Conservation (phyloP, 2,113 vertebrate species). For the Halcyon senegalensis region DNA sequence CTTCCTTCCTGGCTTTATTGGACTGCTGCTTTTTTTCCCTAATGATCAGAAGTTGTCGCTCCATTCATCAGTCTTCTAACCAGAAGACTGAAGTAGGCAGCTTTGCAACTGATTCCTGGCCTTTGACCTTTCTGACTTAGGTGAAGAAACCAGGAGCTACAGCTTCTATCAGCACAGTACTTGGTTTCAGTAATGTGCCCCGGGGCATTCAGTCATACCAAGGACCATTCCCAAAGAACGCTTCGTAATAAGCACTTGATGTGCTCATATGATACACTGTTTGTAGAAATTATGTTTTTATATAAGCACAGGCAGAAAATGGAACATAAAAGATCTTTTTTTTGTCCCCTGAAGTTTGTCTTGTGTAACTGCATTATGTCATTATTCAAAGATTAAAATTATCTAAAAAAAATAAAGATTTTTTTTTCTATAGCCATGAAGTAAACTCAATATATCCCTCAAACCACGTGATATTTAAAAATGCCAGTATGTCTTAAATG, state of each 20-base stretch:
- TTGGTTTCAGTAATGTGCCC: neutral
- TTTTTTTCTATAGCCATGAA: neutral
- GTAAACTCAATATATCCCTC: neutral
- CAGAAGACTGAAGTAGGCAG: neutral
- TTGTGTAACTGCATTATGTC: neutral
- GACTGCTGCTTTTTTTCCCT: neutral
- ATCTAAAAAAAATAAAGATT: neutral
- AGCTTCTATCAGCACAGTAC: neutral
- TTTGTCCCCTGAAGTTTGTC: neutral
- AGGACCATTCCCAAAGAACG: neutral
- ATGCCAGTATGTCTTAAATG: neutral
- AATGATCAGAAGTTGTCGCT: neutral
- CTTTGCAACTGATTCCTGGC: neutral
- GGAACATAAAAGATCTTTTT: neutral
- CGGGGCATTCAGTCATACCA: neutral
- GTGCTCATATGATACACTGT: neutral
- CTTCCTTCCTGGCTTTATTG: neutral
- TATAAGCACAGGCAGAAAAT: neutral
- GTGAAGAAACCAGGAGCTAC: neutral
- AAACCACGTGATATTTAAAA: neutral
- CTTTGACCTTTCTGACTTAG: neutral
- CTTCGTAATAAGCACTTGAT: neutral
- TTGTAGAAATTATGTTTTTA: neutral
- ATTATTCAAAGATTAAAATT: neutral
- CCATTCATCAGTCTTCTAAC: neutral